A percentile compares a stretch with the other conserved stretches of the same genome.
Conservation (phyloP, 2,797 vertebrate species). For the Eospalax fontanierii region DNA sequence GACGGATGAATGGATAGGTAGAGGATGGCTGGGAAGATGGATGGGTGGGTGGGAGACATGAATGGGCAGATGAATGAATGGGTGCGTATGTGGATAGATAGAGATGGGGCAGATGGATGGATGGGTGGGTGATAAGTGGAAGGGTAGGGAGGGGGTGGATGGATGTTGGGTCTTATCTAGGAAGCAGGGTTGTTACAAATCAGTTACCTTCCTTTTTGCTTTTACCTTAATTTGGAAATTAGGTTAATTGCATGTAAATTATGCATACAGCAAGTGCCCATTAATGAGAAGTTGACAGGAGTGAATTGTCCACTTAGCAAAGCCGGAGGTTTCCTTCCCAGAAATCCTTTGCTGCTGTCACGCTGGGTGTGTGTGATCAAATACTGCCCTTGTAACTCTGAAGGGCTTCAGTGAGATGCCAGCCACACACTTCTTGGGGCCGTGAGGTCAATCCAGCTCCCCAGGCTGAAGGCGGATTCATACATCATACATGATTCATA, state of each 20-base stretch:
- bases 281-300: background rate
- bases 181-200: background rate
- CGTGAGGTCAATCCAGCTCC: background rate
- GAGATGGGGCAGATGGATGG: too few relatives aligned
- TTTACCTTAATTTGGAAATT: background rate
- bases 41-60: too few relatives aligned
- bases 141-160: background rate
- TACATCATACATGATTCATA: background rate
- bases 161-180: background rate
- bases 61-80: too few relatives aligned
- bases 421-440: background rate
- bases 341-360: background rate
- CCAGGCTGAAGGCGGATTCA: fast-evolving
- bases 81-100: too few relatives aligned
- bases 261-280: too few relatives aligned
- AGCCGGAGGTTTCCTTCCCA: background rate
- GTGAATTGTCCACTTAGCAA: background rate
- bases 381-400: background rate
- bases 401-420: background rate
- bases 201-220: background rate
- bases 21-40: background rate
- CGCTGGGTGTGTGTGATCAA: background rate
- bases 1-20: too few relatives aligned
- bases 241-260: background rate
- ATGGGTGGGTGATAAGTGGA: background rate